Evolutionary conservation across 1,140 invertebrate genomes (phyloP), one percentile per base, ranked within the genome.

Genomic region (Pteromalus puparum): DNA sequence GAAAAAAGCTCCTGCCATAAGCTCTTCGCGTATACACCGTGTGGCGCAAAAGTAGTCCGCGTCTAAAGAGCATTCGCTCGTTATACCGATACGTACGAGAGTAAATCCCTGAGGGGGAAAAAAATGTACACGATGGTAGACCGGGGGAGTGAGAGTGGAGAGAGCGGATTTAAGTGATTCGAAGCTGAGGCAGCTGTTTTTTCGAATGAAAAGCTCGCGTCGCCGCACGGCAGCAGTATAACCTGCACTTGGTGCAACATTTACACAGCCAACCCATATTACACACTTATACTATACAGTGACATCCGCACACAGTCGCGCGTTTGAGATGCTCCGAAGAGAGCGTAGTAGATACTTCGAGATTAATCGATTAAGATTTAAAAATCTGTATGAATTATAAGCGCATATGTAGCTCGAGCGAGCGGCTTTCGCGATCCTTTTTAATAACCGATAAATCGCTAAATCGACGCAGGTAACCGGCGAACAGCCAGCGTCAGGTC

Each of bases 401-500:
- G 26, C 34, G 48, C 73, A 48, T 3, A 70, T 26, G 61, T 48
- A 82, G 84, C 80, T 82, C 84, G 80, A 85, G 80, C 84, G 80
- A 82, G 53, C 80, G 80, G 75, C 80, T 72, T 65, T 82, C 80
- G 79, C 70, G 80, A 28, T 28, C 72, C 28, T 70, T 77, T 42
- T 78, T 82, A 85, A 92, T 93, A 93, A 93, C 89, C 89, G 90
- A 92, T 92, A 93, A 93, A 92, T 91, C 91, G 91, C 92, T 93
- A 92, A 90, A 91, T 93, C 88, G 88, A 91, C 88, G 91, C 94
- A 98, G 97, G 98, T 91, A 99, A 99, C 94, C 95, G 98, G 91
- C 95, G 98, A 92, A 99, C 98, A 92, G 98, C 98, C 83, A 98
- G 97, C 87, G 98, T 99, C 84, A 95, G 98, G 87, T 99, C 98